A percentile compares a stretch with the other conserved stretches of the same genome.
These are phyloP conservation scores for Egretta garzetta DNA, from an alignment of 2,113 vertebrate genomes.

Conservation along the genomic window DNA sequence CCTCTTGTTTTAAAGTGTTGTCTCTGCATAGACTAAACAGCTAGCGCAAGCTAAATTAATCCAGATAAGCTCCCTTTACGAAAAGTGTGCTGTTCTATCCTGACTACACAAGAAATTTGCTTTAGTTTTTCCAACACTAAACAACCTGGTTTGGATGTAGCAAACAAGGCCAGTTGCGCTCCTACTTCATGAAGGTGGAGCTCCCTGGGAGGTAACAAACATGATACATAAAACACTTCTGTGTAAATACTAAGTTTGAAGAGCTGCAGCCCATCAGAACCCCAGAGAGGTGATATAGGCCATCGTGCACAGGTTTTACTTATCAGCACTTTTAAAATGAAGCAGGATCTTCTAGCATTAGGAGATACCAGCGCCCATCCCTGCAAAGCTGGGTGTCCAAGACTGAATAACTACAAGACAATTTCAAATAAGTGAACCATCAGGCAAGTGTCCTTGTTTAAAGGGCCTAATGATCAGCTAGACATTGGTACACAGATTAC, in stretches of 20 bases:
- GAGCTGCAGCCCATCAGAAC: not conserved
- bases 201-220: not conserved
- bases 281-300: not conserved
- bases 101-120: not conserved
- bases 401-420: not conserved
- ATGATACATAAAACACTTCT: not conserved
- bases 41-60: not conserved
- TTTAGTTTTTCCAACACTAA: not conserved
- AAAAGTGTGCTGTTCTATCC: not conserved
- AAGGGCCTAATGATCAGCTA: not conserved
- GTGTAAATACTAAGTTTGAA: not conserved
- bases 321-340: not conserved
- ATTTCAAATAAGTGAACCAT: slow-evolving; percentile 1
- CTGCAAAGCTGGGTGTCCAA: not conserved
- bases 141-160: not conserved
- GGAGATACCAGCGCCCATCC: not conserved
- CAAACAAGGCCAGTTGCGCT: not conserved
- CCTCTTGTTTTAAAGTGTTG: not conserved
- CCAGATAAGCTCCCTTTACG: not conserved
- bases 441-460: not conserved
- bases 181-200: not conserved
- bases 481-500: not conserved
- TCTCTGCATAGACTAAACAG: not conserved
- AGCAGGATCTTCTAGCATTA: not conserved
- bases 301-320: not conserved